A percentile compares a stretch with the other conserved stretches of the same genome.
Conservation (phyloP, 2,797 vertebrate species). For the Eupleurogrammus muticus region DNA sequence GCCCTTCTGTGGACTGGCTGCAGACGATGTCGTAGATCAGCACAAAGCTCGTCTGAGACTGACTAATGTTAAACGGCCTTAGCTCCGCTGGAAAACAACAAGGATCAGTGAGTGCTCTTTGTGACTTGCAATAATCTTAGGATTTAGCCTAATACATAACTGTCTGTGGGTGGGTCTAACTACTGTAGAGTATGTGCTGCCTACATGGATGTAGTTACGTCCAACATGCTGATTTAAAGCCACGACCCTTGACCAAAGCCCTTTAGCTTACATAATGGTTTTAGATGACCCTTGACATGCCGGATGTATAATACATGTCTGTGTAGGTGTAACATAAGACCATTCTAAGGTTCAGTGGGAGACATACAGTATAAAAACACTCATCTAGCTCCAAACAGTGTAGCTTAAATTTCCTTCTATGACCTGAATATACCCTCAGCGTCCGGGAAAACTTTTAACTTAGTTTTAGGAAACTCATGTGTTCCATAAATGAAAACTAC, state of each 20-base stretch:
- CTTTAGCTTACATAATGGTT: constrained; percentile 64
- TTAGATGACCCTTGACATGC: constrained; percentile 54
- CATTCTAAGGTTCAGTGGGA: constrained; percentile 10
- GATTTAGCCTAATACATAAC: constrained; percentile 69
- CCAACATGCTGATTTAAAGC: constrained; percentile 38
- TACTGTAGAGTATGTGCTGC: constrained; percentile 31
- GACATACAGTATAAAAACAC: constrained; percentile 11
- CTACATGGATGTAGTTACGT: constrained; percentile 41
- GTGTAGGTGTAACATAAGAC: constrained; percentile 28
- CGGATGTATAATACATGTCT: constrained; percentile 33
- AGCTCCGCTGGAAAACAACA: constrained; percentile 58
- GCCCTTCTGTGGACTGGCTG: constrained; percentile 16
- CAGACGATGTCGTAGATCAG: constrained; percentile 26
- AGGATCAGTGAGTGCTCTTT: constrained; percentile 65
- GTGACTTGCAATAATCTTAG: constrained; percentile 68
- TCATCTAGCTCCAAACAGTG: not conserved
- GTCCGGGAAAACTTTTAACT: constrained; percentile 2
- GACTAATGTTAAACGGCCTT: constrained; percentile 47
- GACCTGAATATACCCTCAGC: constrained; percentile 3
- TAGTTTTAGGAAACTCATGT: not conserved
- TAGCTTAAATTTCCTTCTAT: constrained; percentile 10
- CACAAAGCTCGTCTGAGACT: constrained; percentile 15
- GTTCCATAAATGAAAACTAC: not conserved
- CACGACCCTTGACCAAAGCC: constrained; percentile 49
- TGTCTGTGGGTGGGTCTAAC: constrained; percentile 30